Evolutionary conservation across 2,888 invertebrate species (phyloP).

Genomic region (Pristionchus japonicus): DNA sequence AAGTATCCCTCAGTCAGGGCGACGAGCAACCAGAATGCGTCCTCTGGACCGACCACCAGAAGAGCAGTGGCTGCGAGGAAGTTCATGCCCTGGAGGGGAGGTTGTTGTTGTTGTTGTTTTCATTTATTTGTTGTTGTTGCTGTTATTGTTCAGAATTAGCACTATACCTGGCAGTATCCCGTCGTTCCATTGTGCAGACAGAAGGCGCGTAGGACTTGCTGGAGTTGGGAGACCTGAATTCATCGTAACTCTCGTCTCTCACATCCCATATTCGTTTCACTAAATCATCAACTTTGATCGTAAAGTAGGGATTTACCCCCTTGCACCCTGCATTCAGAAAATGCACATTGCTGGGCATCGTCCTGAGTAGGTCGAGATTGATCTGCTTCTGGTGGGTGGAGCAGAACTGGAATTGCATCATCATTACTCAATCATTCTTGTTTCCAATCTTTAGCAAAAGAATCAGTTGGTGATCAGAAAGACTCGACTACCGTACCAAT

Average conservation of each 20-base stretch:
- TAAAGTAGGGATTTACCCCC: too few relatives aligned
- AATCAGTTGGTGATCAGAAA: too few relatives aligned
- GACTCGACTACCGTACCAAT: conserved; percentile 71
- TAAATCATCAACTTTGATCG: too few relatives aligned
- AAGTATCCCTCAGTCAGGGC: conserved; percentile 79
- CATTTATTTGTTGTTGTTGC: too few relatives aligned
- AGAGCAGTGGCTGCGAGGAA: conserved; percentile 79
- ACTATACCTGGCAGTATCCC: conserved; percentile 78
- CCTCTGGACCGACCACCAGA: conserved; percentile 78
- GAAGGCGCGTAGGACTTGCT: conserved; percentile 79
- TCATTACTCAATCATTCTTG: not conserved
- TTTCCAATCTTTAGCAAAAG: too few relatives aligned
- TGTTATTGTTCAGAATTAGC: not conserved
- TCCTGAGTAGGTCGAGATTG: conserved; percentile 78
- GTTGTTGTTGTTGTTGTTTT: too few relatives aligned
- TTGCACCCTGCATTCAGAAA: conserved; percentile 77
- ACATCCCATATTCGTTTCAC: too few relatives aligned
- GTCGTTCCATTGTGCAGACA: conserved; percentile 78
- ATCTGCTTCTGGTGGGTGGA: conserved; percentile 78
- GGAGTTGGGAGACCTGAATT: conserved; percentile 77
- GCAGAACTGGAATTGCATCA: conserved; percentile 75
- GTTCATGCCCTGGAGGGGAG: conserved; percentile 76
- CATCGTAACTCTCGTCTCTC: too few relatives aligned
- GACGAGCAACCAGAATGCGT: conserved; percentile 79
- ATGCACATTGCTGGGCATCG: conserved; percentile 79